Base-by-base conservation (phyloP, 2,797 vertebrate genomes). In the Alcedo atthis region DNA sequence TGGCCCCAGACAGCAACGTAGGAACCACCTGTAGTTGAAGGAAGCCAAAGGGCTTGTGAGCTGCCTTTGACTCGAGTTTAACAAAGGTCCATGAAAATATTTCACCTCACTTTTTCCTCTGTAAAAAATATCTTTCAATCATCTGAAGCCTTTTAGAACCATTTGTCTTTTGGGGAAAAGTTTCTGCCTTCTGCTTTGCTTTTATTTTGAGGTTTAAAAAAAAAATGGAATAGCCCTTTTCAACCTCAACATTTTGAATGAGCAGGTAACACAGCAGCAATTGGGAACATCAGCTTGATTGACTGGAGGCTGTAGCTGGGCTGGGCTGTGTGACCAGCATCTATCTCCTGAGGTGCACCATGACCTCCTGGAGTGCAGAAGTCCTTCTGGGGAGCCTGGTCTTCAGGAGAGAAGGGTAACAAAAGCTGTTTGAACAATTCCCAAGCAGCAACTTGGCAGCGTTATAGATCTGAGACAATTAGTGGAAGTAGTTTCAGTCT, bases 401-500 rank as follows among this genome's bases (percentile, higher is more conserved):
- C 66, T 68, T 75, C 58, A 75, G 45, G 17, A 49, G 17, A 85
- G 37, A 78, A 78, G 66, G 75, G 28, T 5, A 48, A 30, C 17
- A 3, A 8, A 68, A 94, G 79, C 82, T 74, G 28, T 30, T 35
- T 46, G 85, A 82, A 35, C 54, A 7, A 33, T 24, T 63, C 53
- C 85, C 49, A 61, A 40, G 22, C 9, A 64, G 49, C 46, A 75
- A 6, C 82, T 92, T 95, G 94, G 89, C 94, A 75, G 42, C 26
- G 2, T 73, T 85, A 82, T 91, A 83, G 62, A 15, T 64, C 70
- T 54, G 28, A 78, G 68, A 74, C 82, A 92, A 92, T 94, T 89
- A 89, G 73, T 75, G 89, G 80, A 95, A 93, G 85, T 51, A 51
- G 37, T 94, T 94, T 87, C 54, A 51, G 85, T 46, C 82, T 81